These are phyloP conservation scores for Pantherophis guttatus DNA, from an alignment of 2,113 vertebrate species.

Conservation along the genomic window DNA sequence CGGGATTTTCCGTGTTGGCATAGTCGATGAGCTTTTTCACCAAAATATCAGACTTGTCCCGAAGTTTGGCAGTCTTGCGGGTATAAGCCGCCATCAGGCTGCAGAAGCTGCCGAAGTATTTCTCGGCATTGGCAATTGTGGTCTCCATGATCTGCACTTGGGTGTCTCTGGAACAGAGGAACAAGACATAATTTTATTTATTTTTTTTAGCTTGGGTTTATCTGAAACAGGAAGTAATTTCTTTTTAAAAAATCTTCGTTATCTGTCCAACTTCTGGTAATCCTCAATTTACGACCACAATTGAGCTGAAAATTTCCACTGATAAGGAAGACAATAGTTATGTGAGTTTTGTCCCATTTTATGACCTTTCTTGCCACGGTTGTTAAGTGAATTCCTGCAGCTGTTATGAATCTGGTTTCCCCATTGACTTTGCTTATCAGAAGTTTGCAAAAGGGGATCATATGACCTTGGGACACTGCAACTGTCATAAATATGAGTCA, in stretches of 20 bases:
- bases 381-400: too few species aligned
- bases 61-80: conserved; percentile 71
- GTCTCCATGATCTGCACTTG: conserved; percentile 69
- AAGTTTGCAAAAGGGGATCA: too few species aligned
- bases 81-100: conserved; percentile 65
- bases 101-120: conserved; percentile 74
- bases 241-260: not conserved
- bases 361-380: too few species aligned
- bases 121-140: conserved; percentile 58
- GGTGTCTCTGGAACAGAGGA: conserved; percentile 45
- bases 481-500: too few species aligned
- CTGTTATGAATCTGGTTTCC: too few species aligned
- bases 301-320: too few species aligned
- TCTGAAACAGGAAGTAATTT: not conserved
- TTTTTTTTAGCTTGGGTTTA: conserved; percentile 54
- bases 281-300: too few species aligned
- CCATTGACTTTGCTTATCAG: too few species aligned
- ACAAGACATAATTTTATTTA: too few species aligned
- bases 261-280: not conserved
- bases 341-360: too few species aligned
- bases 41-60: conserved; percentile 69
- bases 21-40: conserved; percentile 67
- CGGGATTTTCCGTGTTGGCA: conserved; percentile 58
- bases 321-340: too few species aligned
- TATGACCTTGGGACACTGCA: too few species aligned